phyloP scores from a whole-genome alignment of 1,140 invertebrate species.

The Zaprionus camerounensis region DNA sequence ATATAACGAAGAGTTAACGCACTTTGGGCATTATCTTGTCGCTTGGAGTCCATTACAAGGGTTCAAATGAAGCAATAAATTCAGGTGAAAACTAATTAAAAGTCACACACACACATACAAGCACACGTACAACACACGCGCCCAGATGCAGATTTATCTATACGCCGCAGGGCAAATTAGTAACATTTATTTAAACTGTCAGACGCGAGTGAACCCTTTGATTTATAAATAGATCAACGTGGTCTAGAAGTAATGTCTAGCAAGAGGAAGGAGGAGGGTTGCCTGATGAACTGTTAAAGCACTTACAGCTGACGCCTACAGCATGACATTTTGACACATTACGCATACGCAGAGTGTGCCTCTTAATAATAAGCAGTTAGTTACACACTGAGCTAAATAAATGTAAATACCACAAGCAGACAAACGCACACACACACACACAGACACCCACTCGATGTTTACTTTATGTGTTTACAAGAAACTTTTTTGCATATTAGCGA shows the following conservation, averaged over 20 bases:
- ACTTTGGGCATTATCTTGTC: not conserved
- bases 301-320: conserved; percentile 4
- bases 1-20: not conserved
- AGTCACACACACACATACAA: not conserved
- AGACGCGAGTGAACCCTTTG: conserved; percentile 28
- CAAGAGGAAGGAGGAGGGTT: not conserved
- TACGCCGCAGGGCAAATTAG: conserved; percentile 24
- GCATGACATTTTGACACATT: conserved; percentile 40
- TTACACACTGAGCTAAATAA: conserved; percentile 4
- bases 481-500: conserved; percentile 7
- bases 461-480: conserved; percentile 4
- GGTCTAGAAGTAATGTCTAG: not conserved
- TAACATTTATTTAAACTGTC: conserved; percentile 32
- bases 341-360: conserved; percentile 25
- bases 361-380: conserved; percentile 27
- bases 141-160: not conserved
- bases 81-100: conserved; percentile 43
- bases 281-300: conserved; percentile 19
- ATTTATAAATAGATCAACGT: conserved; percentile 38
- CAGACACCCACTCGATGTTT: conserved; percentile 9
- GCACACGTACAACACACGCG: too few relatives aligned
- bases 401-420: conserved; percentile 3
- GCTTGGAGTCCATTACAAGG: not conserved
- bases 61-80: conserved; percentile 22
- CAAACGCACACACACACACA: not conserved